A percentile compares a stretch with the other conserved stretches of the same genome.
Evolutionary conservation across 2,113 vertebrate species (phyloP).

Genomic region (Pedionomus torquatus): DNA sequence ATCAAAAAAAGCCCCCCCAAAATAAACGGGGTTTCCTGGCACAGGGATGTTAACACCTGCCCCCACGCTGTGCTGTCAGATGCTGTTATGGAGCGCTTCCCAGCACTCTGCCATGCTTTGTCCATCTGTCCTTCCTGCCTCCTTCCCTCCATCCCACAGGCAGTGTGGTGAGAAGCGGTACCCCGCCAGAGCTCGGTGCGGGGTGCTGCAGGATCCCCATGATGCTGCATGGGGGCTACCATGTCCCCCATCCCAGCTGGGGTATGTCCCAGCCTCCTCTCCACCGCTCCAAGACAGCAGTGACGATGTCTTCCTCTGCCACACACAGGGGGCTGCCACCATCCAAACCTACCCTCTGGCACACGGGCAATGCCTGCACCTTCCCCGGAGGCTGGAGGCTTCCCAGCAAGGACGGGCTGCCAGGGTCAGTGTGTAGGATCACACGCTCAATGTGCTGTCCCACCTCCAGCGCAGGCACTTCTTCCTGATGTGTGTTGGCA

Average conservation of each 20-base stretch:
- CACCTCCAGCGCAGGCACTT: not conserved
- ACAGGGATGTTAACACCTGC: not conserved
- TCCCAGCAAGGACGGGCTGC: not conserved
- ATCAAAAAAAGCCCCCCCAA: too few species aligned
- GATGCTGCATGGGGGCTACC: not conserved
- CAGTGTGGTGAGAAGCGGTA: not conserved
- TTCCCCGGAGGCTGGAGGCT: not conserved
- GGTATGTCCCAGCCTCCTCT: not conserved
- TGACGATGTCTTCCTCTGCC: not conserved
- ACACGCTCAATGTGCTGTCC: not conserved
- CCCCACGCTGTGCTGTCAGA: not conserved
- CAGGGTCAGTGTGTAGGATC: not conserved
- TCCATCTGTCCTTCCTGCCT: not conserved
- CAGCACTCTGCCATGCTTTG: not conserved
- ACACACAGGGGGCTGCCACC: fast-evolving
- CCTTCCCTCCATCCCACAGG: not conserved
- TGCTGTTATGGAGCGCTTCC: not conserved
- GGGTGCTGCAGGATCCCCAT: not conserved
- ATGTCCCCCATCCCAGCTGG: not conserved
- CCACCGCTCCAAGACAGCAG: not conserved
- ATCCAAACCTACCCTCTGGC: not conserved
- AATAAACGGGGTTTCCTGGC: not conserved
- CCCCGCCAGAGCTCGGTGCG: not conserved
- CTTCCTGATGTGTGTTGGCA: not conserved
- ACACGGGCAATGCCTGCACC: not conserved